Conservation (phyloP, 2,888 invertebrate genomes). For the Homarus gammarus region DNA sequence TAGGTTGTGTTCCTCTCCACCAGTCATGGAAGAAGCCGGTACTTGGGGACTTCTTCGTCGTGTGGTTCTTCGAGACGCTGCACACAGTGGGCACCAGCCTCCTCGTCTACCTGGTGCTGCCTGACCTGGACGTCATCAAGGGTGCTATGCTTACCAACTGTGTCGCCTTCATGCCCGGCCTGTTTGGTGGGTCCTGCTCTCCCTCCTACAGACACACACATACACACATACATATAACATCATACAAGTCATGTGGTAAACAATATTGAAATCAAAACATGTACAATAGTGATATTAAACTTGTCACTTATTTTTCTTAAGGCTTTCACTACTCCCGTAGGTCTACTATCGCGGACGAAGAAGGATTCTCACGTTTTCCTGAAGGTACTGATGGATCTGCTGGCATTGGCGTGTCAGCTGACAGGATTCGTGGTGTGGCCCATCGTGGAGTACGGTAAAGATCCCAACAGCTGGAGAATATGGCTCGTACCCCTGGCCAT, state of each 20-base stretch:
- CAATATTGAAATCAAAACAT: background rate
- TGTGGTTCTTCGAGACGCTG: slow-evolving; percentile 91
- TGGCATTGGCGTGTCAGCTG: slow-evolving; percentile 92
- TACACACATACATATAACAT: background rate
- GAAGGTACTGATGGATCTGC: slow-evolving; percentile 84
- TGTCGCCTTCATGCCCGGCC: slow-evolving; percentile 93
- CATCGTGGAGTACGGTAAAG: slow-evolving; percentile 77
- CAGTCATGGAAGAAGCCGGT: slow-evolving; percentile 71
- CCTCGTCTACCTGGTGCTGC: slow-evolving; percentile 92
- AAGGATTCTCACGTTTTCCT: slow-evolving; percentile 82
- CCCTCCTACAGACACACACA: background rate
- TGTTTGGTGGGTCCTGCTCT: slow-evolving; percentile 83
- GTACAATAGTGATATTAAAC: no score
- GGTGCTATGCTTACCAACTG: slow-evolving; percentile 98
- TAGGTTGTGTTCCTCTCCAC: background rate
- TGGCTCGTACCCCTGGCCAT: slow-evolving; percentile 93
- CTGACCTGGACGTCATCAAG: slow-evolving; percentile 94
- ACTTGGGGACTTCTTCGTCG: slow-evolving; percentile 83
- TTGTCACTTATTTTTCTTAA: no score
- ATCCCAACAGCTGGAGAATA: slow-evolving; percentile 83
- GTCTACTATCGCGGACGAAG: slow-evolving; percentile 89
- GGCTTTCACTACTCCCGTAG: slow-evolving; percentile 79
- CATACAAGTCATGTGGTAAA: background rate
- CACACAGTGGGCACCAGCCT: slow-evolving; percentile 93
- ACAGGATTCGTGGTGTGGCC: slow-evolving; percentile 96